A percentile compares a stretch with the other conserved stretches of the same genome.
Evolutionary conservation across 2,888 invertebrate genomes (phyloP).

Genomic region (Athalia rosae): DNA sequence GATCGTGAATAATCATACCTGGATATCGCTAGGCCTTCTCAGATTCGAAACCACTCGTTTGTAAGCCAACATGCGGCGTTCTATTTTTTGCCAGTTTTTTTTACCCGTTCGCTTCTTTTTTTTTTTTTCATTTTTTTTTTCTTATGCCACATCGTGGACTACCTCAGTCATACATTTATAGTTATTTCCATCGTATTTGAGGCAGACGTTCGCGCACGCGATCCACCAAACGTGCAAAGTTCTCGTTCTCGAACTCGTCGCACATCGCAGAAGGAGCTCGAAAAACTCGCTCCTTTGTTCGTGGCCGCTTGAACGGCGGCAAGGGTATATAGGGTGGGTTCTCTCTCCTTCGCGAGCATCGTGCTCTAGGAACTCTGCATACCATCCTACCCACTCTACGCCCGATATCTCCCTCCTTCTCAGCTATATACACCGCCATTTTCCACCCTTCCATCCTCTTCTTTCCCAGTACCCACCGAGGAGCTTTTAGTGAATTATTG

Average conservation of each 20-base stretch:
- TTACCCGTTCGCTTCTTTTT: not conserved
- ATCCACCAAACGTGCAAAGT: slow-evolving; percentile 33
- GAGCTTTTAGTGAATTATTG: slow-evolving; percentile 42
- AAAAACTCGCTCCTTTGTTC: slow-evolving; percentile 39
- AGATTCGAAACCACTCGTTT: not conserved
- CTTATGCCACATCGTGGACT: not conserved
- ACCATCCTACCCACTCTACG: slow-evolving; percentile 15
- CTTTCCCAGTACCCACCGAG: slow-evolving; percentile 11
- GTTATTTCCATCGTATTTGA: slow-evolving; percentile 23
- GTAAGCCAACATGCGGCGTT: not conserved
- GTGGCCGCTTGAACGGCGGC: slow-evolving; percentile 1
- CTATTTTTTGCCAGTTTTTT: not conserved
- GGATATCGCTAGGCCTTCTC: not conserved
- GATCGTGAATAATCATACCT: slow-evolving; percentile 37
- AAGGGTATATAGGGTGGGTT: slow-evolving; percentile 20
- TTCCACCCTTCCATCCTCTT: slow-evolving; percentile 10
- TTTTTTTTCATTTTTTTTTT: not conserved
- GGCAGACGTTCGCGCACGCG: slow-evolving; percentile 22
- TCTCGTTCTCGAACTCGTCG: slow-evolving; percentile 32
- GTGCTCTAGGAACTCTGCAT: slow-evolving; percentile 39
- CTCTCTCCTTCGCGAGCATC: slow-evolving; percentile 20
- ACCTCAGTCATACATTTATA: slow-evolving; percentile 21
- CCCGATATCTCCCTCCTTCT: slow-evolving; percentile 2
- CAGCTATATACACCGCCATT: not conserved
- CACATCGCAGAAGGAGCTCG: slow-evolving; percentile 1